Percentiles rank a stretch among this genome's conserved stretches.
These are phyloP conservation scores for Toxonevra muliebris DNA, from an alignment of 2,888 invertebrate species.

Conservation along the genomic window DNA sequence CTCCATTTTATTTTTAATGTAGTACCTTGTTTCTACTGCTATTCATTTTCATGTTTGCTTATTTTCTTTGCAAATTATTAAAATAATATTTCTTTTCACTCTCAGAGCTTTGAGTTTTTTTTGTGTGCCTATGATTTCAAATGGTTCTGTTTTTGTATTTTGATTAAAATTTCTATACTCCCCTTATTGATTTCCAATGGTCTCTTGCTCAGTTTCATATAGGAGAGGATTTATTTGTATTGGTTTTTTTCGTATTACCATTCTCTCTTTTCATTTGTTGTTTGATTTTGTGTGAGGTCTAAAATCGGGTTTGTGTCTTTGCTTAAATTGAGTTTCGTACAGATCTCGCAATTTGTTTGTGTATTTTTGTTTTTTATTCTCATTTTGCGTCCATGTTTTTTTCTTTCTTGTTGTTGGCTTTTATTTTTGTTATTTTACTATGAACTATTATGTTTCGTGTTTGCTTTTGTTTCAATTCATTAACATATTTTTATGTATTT, in stretches of 20 bases:
- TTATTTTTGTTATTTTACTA: conserved; percentile 22
- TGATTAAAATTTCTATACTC: conserved; percentile 10
- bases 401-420: conserved; percentile 13
- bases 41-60: too few relatives aligned
- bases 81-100: conserved; percentile 22
- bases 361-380: conserved; percentile 25
- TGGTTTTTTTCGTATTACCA: too few relatives aligned
- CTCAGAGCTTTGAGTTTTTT: conserved; percentile 28
- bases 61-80: conserved; percentile 14
- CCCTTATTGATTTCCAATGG: neutral
- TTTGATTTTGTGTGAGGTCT: conserved; percentile 10
- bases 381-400: conserved; percentile 14
- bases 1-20: too few relatives aligned
- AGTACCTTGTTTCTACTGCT: too few relatives aligned
- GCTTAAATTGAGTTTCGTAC: conserved; percentile 6
- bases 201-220: too few relatives aligned
- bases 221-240: too few relatives aligned
- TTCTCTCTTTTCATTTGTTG: neutral
- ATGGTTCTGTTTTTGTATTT: conserved; percentile 31
- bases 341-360: conserved; percentile 16
- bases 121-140: conserved; percentile 34
- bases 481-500: conserved; percentile 19
- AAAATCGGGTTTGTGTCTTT: conserved; percentile 24
- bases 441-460: neutral
- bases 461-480: too few relatives aligned